A percentile compares a stretch with the other conserved stretches of the same genome.
phyloP scores from a whole-genome alignment of 2,888 invertebrate species.

The Marasmarcha lunaedactyla region DNA sequence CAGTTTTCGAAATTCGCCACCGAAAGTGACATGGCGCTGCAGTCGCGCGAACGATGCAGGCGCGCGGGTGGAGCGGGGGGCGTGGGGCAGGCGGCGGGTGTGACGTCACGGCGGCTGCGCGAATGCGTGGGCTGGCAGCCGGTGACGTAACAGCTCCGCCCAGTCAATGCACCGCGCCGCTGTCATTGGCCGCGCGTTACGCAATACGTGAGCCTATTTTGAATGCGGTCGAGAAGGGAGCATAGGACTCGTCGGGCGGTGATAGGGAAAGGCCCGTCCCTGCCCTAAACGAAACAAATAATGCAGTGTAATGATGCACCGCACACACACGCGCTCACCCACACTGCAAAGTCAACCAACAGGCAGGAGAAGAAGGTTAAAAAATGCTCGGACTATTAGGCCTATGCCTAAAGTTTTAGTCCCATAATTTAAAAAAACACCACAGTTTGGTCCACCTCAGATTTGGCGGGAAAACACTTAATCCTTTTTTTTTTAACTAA shows the following conservation, averaged over 20 bases:
- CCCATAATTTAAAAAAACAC: no score
- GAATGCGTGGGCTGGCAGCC: slow-evolving; percentile 46
- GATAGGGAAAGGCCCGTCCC: slow-evolving; percentile 52
- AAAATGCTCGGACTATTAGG: no score
- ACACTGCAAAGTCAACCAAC: slow-evolving; percentile 9
- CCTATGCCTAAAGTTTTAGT: no score
- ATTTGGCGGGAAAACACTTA: no score
- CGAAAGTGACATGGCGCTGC: slow-evolving; percentile 35
- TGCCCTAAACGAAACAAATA: slow-evolving; percentile 55
- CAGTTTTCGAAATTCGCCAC: slow-evolving; percentile 43
- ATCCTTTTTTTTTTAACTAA: no score
- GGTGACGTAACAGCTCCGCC: slow-evolving; percentile 67
- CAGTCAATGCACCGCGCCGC: slow-evolving; percentile 61
- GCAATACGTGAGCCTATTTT: slow-evolving; percentile 58
- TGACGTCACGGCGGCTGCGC: slow-evolving; percentile 69
- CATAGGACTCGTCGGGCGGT: slow-evolving; percentile 38
- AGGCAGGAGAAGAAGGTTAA: no score
- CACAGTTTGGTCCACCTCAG: no score
- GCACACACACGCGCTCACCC: slow-evolving; percentile 22
- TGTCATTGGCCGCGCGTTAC: slow-evolving; percentile 67
- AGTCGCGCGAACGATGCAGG: slow-evolving; percentile 31
- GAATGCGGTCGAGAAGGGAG: slow-evolving; percentile 55
- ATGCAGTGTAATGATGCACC: slow-evolving; percentile 51
- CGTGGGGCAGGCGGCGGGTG: slow-evolving; percentile 32
- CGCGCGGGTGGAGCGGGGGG: slow-evolving; percentile 26